phyloP scores from a whole-genome alignment of 2,797 vertebrate species.

The Zalophus californianus region DNA sequence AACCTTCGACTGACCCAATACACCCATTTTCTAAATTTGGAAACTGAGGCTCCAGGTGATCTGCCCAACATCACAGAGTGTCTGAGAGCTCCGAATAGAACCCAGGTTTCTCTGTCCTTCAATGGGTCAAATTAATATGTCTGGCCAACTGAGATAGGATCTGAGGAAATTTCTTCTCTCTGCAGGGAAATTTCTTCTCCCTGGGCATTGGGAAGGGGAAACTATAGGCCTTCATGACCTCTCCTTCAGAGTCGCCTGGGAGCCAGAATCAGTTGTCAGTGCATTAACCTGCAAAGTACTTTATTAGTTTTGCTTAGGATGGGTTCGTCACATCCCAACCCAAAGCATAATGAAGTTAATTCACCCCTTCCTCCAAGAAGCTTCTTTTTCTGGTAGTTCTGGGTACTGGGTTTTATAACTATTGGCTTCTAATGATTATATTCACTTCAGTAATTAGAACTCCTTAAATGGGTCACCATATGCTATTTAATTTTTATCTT shows the following conservation, averaged over 20 bases:
- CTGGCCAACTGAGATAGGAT: not conserved
- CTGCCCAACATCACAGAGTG: not conserved
- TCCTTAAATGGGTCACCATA: not conserved
- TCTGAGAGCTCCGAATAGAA: not conserved
- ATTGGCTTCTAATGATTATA: not conserved
- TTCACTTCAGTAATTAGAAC: not conserved
- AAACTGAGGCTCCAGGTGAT: not conserved
- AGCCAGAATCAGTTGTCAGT: not conserved
- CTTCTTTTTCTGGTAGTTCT: not conserved
- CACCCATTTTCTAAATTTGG: not conserved
- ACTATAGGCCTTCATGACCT: not conserved
- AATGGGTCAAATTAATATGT: not conserved
- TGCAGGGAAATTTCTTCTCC: not conserved
- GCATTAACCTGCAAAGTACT: not conserved
- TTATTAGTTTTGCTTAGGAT: not conserved
- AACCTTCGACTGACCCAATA: not conserved
- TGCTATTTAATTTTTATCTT: not conserved
- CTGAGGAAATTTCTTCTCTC: not conserved
- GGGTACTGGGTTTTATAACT: not conserved
- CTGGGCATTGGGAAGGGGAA: not conserved
- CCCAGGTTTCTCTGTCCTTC: not conserved
- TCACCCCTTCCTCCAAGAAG: not conserved
- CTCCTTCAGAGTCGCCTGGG: not conserved
- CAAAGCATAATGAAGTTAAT: not conserved
- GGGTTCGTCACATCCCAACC: not conserved